Evolutionary conservation across 2,888 invertebrate species (phyloP).

Genomic region (Tyria jacobaeae): DNA sequence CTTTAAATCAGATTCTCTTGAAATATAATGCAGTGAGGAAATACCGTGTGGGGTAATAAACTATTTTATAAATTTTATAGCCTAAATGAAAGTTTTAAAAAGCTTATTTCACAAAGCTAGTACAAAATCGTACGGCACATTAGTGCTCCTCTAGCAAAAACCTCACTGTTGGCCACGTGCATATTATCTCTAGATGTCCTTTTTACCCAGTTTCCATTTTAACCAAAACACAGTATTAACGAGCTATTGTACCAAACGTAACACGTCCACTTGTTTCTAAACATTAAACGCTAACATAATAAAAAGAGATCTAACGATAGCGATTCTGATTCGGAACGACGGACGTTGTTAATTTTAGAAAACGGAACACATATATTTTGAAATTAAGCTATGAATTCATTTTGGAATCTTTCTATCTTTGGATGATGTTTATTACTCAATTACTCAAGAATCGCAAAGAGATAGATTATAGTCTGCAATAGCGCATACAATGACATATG

Average conservation of each 20-base stretch:
- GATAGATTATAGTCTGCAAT: too few relatives aligned
- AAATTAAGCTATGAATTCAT: not conserved
- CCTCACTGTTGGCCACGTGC: constrained; percentile 65
- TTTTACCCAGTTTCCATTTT: constrained; percentile 72
- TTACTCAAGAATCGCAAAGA: too few relatives aligned
- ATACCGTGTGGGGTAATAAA: too few relatives aligned
- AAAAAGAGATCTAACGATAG: constrained; percentile 58
- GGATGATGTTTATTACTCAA: too few relatives aligned
- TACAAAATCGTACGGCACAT: not conserved
- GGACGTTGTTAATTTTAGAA: constrained; percentile 22
- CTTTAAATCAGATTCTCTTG: too few relatives aligned
- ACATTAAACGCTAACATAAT: constrained; percentile 45
- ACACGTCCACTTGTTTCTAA: constrained; percentile 56
- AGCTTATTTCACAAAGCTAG: too few relatives aligned
- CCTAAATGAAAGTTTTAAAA: too few relatives aligned
- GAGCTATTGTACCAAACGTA: constrained; percentile 71
- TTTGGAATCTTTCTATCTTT: too few relatives aligned
- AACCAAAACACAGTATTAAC: constrained; percentile 76
- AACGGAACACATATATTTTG: not conserved
- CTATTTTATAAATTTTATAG: too few relatives aligned
- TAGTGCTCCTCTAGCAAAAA: constrained; percentile 18
- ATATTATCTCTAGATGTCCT: constrained; percentile 66
- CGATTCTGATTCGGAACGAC: constrained; percentile 43
- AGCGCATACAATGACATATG: too few relatives aligned
- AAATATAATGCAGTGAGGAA: too few relatives aligned